Conservation (phyloP, 2,888 invertebrate species). For the Dicyrtomina minuta region DNA sequence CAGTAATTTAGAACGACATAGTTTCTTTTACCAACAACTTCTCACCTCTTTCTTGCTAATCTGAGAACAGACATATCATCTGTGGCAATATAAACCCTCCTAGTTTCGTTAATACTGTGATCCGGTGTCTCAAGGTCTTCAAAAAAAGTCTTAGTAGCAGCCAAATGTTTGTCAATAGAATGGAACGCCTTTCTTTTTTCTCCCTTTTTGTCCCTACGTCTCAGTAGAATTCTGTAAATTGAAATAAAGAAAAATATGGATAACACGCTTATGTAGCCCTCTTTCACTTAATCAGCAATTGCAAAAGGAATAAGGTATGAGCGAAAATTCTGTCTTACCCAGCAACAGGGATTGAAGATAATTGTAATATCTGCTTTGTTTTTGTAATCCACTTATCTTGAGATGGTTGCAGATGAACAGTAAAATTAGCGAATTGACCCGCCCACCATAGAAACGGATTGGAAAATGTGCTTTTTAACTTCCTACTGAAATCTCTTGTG, state of each 20-base stretch:
- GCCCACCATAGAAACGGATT: conserved; percentile 43
- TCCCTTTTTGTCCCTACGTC: conserved; percentile 43
- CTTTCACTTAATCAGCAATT: background rate
- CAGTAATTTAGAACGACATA: too few species aligned
- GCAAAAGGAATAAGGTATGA: conserved; percentile 5
- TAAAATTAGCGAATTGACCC: conserved; percentile 42
- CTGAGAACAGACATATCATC: conserved; percentile 44
- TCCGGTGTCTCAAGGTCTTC: conserved; percentile 36
- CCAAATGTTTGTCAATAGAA: conserved; percentile 43
- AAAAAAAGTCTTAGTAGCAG: conserved; percentile 40
- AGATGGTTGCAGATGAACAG: conserved; percentile 29
- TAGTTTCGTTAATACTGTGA: conserved; percentile 23
- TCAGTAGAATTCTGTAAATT: conserved; percentile 36
- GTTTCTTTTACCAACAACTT: background rate
- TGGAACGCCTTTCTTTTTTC: conserved; percentile 40
- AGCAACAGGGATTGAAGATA: conserved; percentile 34
- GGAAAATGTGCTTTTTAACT: conserved; percentile 30
- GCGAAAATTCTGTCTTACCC: conserved; percentile 40
- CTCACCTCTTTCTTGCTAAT: conserved; percentile 35
- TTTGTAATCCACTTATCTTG: conserved; percentile 33
- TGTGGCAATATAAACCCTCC: conserved; percentile 41
- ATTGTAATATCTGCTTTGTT: conserved; percentile 33
- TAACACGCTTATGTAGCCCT: too few species aligned
- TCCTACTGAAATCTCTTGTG: conserved; percentile 29
- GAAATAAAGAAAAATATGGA: background rate